Evolutionary conservation across 1,140 invertebrate genomes (phyloP).

Genomic region (Tigriopus japonicus): DNA sequence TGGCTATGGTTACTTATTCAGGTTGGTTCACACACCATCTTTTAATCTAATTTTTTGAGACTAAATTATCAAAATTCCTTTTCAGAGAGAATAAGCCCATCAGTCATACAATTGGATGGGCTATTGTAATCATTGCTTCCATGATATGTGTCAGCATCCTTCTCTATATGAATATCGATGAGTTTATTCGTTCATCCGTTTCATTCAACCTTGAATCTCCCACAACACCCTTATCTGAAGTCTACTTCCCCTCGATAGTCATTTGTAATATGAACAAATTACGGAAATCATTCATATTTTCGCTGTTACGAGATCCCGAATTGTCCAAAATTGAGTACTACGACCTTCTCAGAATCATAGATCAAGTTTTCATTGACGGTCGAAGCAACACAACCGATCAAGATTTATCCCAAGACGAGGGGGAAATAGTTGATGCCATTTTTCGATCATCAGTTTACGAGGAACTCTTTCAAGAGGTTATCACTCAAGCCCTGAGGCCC

Average conservation of each 20-base stretch:
- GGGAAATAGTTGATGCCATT: background rate
- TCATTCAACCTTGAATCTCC: background rate
- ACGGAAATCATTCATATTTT: background rate
- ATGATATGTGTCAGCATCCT: background rate
- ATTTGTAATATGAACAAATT: background rate
- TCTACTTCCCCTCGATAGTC: background rate
- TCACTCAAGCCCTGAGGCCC: background rate
- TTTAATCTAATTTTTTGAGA: too few relatives aligned
- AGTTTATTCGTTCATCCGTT: background rate
- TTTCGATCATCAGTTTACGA: background rate
- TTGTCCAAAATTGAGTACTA: background rate
- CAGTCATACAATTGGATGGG: background rate
- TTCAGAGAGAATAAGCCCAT: background rate
- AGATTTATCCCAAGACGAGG: background rate
- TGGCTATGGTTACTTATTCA: background rate
- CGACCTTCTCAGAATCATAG: background rate
- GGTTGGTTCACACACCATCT: background rate
- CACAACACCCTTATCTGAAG: background rate
- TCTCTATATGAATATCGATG: background rate
- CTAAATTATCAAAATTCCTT: background rate
- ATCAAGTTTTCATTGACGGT: background rate
- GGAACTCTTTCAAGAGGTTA: background rate
- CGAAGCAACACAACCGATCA: background rate
- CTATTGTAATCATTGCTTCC: background rate
- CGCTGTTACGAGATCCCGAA: background rate